Conservation (phyloP, 1,140 invertebrate species). For the Cotesia vestalis region DNA sequence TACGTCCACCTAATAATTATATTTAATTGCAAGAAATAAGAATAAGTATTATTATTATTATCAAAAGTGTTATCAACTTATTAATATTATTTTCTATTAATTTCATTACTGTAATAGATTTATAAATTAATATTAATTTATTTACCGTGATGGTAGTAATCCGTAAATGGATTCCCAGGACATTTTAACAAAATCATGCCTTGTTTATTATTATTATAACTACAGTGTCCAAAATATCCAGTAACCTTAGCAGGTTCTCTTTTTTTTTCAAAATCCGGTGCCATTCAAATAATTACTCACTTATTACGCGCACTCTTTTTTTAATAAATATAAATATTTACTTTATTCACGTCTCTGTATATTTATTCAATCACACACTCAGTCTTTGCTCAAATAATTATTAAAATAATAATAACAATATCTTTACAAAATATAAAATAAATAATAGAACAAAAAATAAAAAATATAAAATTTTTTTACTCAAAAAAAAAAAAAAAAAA, state of each 20-base stretch:
- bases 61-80: too few species aligned
- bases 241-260: conserved; percentile 41
- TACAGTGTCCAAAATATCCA: conserved; percentile 24
- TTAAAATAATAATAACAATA: too few species aligned
- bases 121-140: background rate
- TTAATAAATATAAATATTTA: background rate
- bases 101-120: too few species aligned
- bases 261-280: conserved; percentile 57
- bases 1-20: too few species aligned
- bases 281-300: conserved; percentile 50
- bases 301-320: background rate
- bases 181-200: conserved; percentile 40
- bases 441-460: background rate
- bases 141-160: conserved; percentile 44
- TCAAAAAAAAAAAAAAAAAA: background rate
- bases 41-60: too few species aligned
- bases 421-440: too few species aligned
- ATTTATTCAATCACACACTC: too few species aligned
- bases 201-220: conserved; percentile 25
- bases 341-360: too few species aligned
- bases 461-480: background rate
- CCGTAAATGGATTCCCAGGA: conserved; percentile 32
- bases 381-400: too few species aligned
- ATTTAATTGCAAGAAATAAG: too few species aligned
- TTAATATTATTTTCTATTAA: too few species aligned